Conservation (phyloP, 2,888 invertebrate genomes). For the Rugalucina vietnamica region DNA sequence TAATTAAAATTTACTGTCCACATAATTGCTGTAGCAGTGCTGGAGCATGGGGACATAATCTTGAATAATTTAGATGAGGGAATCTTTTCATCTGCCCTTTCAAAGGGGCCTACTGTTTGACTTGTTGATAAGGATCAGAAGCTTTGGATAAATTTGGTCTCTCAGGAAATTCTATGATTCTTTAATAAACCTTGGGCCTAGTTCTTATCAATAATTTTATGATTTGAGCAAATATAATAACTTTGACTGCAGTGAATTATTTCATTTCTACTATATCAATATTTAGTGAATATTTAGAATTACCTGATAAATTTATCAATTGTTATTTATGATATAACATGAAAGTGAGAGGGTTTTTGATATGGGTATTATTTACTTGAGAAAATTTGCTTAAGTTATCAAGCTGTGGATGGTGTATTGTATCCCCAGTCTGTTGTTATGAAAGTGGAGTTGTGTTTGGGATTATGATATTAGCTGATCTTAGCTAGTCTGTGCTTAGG, state of each 20-base stretch:
- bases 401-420: not conserved
- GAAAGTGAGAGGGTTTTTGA: constrained; percentile 7
- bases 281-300: constrained; percentile 11
- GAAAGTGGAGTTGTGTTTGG: not conserved
- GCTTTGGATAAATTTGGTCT: not conserved
- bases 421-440: not conserved
- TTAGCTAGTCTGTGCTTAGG: not conserved
- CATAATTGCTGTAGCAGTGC: not conserved
- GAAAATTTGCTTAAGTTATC: constrained; percentile 4
- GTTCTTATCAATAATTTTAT: not conserved
- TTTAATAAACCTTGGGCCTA: not conserved
- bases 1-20: constrained; percentile 9
- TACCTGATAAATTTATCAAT: constrained; percentile 14
- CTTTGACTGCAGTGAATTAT: constrained; percentile 9
- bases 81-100: not conserved
- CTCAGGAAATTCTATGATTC: not conserved
- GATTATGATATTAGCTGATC: not conserved
- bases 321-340: constrained; percentile 10
- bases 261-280: constrained; percentile 4
- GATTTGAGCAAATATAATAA: constrained; percentile 1
- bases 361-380: not conserved
- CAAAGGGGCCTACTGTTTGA: not conserved
- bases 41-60: not conserved
- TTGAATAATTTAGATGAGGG: constrained; percentile 6
- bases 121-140: not conserved